Evolutionary conservation across 2,888 invertebrate species (phyloP).

Genomic region (Lycaena phlaeas): DNA sequence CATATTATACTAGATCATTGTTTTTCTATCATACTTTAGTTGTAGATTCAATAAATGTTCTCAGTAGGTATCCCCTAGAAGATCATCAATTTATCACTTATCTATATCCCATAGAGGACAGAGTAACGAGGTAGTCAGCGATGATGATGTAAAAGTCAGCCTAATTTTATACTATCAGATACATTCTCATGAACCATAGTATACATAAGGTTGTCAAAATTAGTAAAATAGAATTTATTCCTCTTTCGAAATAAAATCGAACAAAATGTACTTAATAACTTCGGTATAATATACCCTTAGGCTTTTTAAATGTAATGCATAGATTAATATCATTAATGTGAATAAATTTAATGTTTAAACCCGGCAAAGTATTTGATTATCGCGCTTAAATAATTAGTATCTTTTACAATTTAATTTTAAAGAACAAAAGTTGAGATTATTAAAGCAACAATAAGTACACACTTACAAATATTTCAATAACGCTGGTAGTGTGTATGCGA

Average conservation of each 20-base stretch:
- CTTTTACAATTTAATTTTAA: slow-evolving; percentile 36
- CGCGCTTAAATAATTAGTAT: slow-evolving; percentile 59
- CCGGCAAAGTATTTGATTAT: slow-evolving; percentile 58
- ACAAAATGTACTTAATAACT: slow-evolving; percentile 72
- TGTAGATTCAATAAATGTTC: too few species aligned
- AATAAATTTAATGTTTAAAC: slow-evolving; percentile 51
- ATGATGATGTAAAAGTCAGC: not conserved
- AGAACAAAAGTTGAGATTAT: slow-evolving; percentile 15
- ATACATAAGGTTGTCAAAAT: slow-evolving; percentile 63
- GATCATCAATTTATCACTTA: too few species aligned
- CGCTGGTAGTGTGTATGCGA: slow-evolving; percentile 52
- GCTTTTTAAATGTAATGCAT: slow-evolving; percentile 72
- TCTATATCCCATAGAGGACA: too few species aligned
- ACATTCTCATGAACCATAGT: slow-evolving; percentile 35
- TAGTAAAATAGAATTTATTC: slow-evolving; percentile 44
- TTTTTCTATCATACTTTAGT: too few species aligned
- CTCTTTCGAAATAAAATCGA: slow-evolving; percentile 60
- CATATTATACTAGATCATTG: too few species aligned
- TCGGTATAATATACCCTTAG: slow-evolving; percentile 50
- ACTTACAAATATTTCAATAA: slow-evolving; percentile 16
- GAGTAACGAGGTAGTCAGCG: too few species aligned
- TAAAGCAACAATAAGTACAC: not conserved
- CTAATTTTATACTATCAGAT: slow-evolving; percentile 2
- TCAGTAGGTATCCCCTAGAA: too few species aligned
- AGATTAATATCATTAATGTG: slow-evolving; percentile 60